phyloP scores from a whole-genome alignment of 2,888 invertebrate species.

The Polyommatus iphigenia region DNA sequence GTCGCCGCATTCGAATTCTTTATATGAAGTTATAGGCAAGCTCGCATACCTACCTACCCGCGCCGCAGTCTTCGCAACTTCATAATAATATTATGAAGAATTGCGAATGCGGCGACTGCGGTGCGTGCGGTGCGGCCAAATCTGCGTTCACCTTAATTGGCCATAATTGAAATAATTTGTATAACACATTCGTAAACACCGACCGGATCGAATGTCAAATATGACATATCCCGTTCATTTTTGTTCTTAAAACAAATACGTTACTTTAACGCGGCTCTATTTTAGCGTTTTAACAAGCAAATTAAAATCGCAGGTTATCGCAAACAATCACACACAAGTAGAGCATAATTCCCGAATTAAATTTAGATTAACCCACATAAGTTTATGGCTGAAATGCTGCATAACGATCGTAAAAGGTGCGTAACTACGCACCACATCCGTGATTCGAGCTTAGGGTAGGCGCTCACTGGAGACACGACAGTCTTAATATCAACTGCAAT shows the following conservation, averaged over 20 bases:
- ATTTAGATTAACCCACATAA: conserved; percentile 40
- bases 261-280: too few species aligned
- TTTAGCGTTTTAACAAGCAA: neutral
- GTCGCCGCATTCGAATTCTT: too few species aligned
- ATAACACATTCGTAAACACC: neutral
- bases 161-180: neutral
- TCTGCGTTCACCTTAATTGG: too few species aligned
- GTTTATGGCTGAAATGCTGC: conserved; percentile 44
- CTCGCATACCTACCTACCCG: too few species aligned
- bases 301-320: neutral
- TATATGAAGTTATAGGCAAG: too few species aligned
- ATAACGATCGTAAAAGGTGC: conserved; percentile 50
- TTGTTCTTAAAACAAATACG: too few species aligned
- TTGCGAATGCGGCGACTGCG: too few species aligned
- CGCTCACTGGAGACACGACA: neutral
- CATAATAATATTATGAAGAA: too few species aligned
- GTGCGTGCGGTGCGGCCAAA: too few species aligned
- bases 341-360: conserved; percentile 36
- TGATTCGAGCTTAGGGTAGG: conserved; percentile 29
- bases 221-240: too few species aligned
- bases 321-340: conserved; percentile 23
- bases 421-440: conserved; percentile 42
- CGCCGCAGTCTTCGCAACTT: too few species aligned
- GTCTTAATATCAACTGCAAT: neutral
- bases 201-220: neutral